A percentile compares a stretch with the other conserved stretches of the same genome.
Evolutionary conservation across 2,797 vertebrate species (phyloP).

Genomic region (Schizopygopsis malacanthus): DNA sequence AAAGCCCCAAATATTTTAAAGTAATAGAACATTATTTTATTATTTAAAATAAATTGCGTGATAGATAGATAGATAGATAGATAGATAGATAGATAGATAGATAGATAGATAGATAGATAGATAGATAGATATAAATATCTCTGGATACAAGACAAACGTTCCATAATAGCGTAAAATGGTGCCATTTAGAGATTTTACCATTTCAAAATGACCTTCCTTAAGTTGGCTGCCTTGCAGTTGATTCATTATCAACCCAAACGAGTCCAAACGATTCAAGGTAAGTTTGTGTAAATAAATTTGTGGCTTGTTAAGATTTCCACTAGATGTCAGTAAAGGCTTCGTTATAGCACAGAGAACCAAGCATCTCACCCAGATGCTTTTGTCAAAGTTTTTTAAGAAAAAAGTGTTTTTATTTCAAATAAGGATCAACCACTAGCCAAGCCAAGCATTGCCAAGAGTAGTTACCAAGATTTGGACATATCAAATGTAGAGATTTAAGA

Average conservation of each 20-base stretch:
- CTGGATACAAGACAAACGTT: neutral
- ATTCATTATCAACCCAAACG: neutral
- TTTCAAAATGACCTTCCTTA: neutral
- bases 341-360: neutral
- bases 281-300: slow-evolving; percentile 1
- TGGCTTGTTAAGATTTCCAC: slow-evolving; percentile 45
- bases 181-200: neutral
- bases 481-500: neutral
- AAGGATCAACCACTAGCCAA: neutral
- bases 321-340: slow-evolving; percentile 68
- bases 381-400: neutral
- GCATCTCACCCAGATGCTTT: neutral
- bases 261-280: neutral
- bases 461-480: neutral
- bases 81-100: no score
- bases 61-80: no score
- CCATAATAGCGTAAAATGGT: neutral
- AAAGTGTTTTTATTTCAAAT: neutral
- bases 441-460: neutral
- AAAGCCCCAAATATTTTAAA: slow-evolving; percentile 22
- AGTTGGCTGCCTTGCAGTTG: neutral
- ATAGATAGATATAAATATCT: no score
- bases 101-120: no score
- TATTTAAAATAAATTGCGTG: neutral
- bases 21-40: neutral